Evolutionary conservation across 2,888 invertebrate genomes (phyloP).

Genomic region (Phortica magna): DNA sequence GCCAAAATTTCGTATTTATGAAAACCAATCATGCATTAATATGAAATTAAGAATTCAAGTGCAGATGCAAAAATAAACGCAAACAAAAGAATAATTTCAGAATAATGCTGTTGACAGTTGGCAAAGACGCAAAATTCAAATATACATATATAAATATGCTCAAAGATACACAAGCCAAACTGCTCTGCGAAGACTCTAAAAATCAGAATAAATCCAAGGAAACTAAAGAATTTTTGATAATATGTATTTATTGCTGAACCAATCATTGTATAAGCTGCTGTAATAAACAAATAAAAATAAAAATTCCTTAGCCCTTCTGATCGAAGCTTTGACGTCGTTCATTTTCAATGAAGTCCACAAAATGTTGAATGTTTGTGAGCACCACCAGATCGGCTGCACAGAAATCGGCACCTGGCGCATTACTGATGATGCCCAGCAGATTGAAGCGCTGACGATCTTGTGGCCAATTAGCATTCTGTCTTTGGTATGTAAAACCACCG

Average conservation of each 20-base stretch:
- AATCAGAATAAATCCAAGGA: background rate
- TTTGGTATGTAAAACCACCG: slow-evolving; percentile 57
- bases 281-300: background rate
- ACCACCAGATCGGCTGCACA: slow-evolving; percentile 59
- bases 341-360: slow-evolving; percentile 42
- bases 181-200: background rate
- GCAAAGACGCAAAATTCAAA: background rate
- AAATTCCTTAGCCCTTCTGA: background rate
- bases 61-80: background rate
- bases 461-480: slow-evolving; percentile 28
- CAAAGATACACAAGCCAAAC: background rate
- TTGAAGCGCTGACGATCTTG: slow-evolving; percentile 43
- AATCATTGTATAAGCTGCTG: background rate
- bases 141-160: background rate
- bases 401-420: slow-evolving; percentile 61
- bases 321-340: slow-evolving; percentile 8
- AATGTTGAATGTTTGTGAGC: slow-evolving; percentile 61
- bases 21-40: background rate
- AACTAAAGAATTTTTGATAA: background rate
- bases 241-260: background rate
- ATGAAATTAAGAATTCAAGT: background rate
- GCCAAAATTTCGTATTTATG: background rate
- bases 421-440: slow-evolving; percentile 60
- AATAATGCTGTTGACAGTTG: background rate
- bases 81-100: background rate